Evolutionary conservation across 2,888 invertebrate species (phyloP), one percentile per base, ranked within the genome.

Genomic region (Tetanocera ferruginea): DNA sequence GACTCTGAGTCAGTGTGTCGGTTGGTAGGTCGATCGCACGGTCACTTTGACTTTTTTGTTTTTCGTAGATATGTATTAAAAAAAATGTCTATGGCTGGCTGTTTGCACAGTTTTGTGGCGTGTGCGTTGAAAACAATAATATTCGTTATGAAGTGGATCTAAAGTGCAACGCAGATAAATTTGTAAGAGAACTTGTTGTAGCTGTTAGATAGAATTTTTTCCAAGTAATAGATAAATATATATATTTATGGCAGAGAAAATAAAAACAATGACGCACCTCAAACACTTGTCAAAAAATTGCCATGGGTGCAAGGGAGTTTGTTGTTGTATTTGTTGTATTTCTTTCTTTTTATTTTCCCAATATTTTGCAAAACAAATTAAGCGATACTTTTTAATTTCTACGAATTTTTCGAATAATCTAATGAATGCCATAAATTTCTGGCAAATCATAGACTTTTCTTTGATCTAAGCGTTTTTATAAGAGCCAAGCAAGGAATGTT

Each of bases 101-200:
- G 78, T 81, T 81, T 77, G 64, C 57, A 34, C 62, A 60, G 60
- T 69, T 51, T 28, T 37, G 67, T 79, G 80, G 80, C 82, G 77
- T 81, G 82, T 80, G 82, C 76, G 70, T 78, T 62, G 74, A 71
- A 75, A 76, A 79, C 69, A 80, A 77, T 76, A 80, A 76, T 77
- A 69, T 70, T 67, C 49, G n/a, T 77, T 62, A 57, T 78, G 67
- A 73, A 76, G 62, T 49, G 76, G 64, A 73, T 31, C 60, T 17
- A 55, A 64, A 72, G 55, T 66, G 55, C 76, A 77, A 55, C 55
- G 17, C 31, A 73, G 51, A 76, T 69, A 49, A 25, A 51, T 49
- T 14, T 17, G 5, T 19, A 55, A 17, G 8, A 37, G 9, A 23
- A 67, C 71, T 31, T 71, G 55, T 31, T n/a, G 31, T 52, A 70